These are phyloP conservation scores for Ceramica pisi DNA, from an alignment of 2,888 invertebrate genomes.

Conservation along the genomic window DNA sequence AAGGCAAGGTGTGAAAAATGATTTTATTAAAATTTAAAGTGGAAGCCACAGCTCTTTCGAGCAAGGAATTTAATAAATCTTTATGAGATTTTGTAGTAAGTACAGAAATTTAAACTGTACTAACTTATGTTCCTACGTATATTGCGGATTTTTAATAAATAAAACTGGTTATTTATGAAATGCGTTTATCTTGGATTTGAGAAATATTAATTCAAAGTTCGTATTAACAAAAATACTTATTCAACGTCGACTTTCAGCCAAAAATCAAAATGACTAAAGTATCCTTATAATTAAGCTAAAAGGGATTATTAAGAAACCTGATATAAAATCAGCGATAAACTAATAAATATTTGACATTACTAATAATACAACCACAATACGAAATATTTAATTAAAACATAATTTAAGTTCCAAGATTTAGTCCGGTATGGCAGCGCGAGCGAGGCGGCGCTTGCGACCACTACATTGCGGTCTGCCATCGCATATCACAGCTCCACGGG, in stretches of 20 bases:
- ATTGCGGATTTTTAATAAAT: background rate
- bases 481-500: conserved; percentile 69
- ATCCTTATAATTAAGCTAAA: background rate
- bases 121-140: background rate
- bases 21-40: conserved; percentile 77
- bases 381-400: conserved; percentile 46
- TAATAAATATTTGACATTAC: background rate
- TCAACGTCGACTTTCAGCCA: background rate
- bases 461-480: conserved; percentile 70
- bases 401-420: conserved; percentile 49
- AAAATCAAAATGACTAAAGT: background rate
- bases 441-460: conserved; percentile 61
- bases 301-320: background rate
- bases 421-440: conserved; percentile 22
- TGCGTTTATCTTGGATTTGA: background rate
- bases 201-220: no score
- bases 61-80: conserved; percentile 79
- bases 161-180: background rate
- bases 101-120: conserved; percentile 42
- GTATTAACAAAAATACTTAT: no score
- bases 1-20: conserved; percentile 71
- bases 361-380: background rate
- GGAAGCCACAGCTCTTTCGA: conserved; percentile 69
- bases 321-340: background rate
- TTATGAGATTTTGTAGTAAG: conserved; percentile 75